Evolutionary conservation across 2,797 vertebrate genomes (phyloP), one percentile per base, ranked within the genome.

Genomic region (Echiichthys vipera): DNA sequence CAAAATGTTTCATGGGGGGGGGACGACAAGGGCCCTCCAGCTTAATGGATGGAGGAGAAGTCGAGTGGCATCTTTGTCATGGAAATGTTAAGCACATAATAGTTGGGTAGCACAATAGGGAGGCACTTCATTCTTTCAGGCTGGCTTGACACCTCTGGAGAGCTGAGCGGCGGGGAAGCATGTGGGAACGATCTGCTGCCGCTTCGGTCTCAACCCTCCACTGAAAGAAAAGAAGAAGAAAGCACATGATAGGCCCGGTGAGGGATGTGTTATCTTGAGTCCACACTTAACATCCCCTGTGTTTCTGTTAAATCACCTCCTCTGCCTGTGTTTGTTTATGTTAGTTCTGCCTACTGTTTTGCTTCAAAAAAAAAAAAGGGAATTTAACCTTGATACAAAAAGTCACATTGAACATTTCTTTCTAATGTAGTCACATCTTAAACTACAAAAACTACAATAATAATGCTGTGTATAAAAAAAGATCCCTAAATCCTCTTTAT

Each of bases 41-140:
- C 93, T 96, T 95, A 96, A 96, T 97, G 96, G 97, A 96, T 96
- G 95, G 95, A 95, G 94, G 95, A 97, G 97, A 98, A 98, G 97
- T 99, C 97, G 97, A 99, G 98, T 98, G 97, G 97, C 96, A 96
- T 96, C 97, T 99, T 99, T 99, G 96, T 99, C 91, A 99, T 99
- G 98, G 95, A 97, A 98, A 99, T 99, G 95, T 96, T 97, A 98
- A 98, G 96, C 97, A 98, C 97, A 99, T 97, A 99, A 98, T 97
- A 96, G 97, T 97, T 94, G 92, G 93, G 94, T 89, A 91, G 94
- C 95, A 99, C 98, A 99, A 98, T 98, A 93, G 94, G 87, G 94
- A 94, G 96, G 95, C 96, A 97, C 97, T 99, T 98, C 97, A 98
- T 98, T 98, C 97, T 97, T 96, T 96, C 95, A 96, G 95, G 94